Evolutionary conservation across 2,888 invertebrate species (phyloP).

Genomic region (Tetranychus truncatus): DNA sequence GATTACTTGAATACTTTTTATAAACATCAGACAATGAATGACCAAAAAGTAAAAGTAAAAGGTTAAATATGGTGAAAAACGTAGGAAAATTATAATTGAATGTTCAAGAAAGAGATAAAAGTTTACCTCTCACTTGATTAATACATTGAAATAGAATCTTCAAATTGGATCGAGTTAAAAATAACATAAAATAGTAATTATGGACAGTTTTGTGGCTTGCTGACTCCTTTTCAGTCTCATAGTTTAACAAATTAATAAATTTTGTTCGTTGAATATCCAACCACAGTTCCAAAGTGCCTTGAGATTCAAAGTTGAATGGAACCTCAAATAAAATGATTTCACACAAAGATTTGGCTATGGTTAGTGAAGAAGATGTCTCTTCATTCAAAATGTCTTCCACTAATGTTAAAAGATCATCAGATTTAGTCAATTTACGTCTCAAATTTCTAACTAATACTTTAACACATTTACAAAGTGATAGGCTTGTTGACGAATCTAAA

Average conservation of each 20-base stretch:
- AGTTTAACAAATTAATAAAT: conserved; percentile 1
- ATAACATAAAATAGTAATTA: conserved; percentile 9
- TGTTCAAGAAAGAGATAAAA: not conserved
- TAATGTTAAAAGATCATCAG: not conserved
- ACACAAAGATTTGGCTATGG: conserved; percentile 5
- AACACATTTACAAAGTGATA: conserved; percentile 6
- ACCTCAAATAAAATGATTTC: conserved; percentile 9
- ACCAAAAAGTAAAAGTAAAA: too few relatives aligned
- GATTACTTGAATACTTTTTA: too few relatives aligned
- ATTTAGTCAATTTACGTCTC: not conserved
- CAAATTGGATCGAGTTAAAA: conserved; percentile 6
- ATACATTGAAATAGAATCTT: conserved; percentile 4
- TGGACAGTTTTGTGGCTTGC: not conserved
- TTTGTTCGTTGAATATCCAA: conserved; percentile 9
- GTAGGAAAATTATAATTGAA: not conserved
- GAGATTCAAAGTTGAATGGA: not conserved
- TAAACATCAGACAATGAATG: too few relatives aligned
- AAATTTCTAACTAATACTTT: conserved; percentile 1
- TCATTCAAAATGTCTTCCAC: not conserved
- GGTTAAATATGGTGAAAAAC: too few relatives aligned
- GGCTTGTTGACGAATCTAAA: not conserved
- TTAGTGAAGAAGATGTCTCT: not conserved
- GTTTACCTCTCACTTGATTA: not conserved
- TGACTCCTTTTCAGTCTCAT: not conserved
- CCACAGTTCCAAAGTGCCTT: not conserved